Evolutionary conservation across 2,113 vertebrate species (phyloP), one percentile per base, ranked within the genome.

Genomic region (Elanoides forficatus): DNA sequence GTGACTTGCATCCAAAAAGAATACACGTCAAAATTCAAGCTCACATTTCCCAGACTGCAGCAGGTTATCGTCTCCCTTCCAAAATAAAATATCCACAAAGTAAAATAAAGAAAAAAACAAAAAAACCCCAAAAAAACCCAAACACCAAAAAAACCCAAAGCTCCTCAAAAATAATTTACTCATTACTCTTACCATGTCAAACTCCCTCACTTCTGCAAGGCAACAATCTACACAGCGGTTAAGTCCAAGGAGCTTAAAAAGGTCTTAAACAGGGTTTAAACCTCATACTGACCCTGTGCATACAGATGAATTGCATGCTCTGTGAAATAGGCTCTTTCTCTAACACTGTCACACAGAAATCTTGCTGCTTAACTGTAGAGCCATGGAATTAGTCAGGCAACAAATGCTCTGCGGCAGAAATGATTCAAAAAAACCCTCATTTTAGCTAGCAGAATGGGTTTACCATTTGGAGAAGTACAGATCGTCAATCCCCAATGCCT

Each of bases 231-330:
- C 0, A 0, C 26, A 68, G 52, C 60, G 48, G 55, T 38, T 89
- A 95, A 95, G 60, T 45, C 40, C 82, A 67, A 91, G 27, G 22
- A 91, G 88, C 88, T 97, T 95, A 96, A 65, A 84, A 87, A 71
- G 60, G 88, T 84, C 60, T 94, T 94, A 93, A 55, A 48, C 0
- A 11, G 52, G 20, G 58, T 81, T 93, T 91, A 91, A 91, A 75
- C 72, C 91, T 84, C 81, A 30, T 18, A 40, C 59, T 87, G 88
- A 86, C 52, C 86, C 48, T 34, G 80, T 42, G 76, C 66, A 86
- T 25, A 43, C 73, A 92, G 91, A 65, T 53, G 60, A 86, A 89
- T 18, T 22, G 70, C 32, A 66, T 13, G 10, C 15, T 58, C 62
- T 88, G 67, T 92, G 79, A 66, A 94, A 92, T 15, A 21, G 60